Evolutionary conservation across 2,888 invertebrate genomes (phyloP).

Genomic region (Rhimphoctona megacephalus): DNA sequence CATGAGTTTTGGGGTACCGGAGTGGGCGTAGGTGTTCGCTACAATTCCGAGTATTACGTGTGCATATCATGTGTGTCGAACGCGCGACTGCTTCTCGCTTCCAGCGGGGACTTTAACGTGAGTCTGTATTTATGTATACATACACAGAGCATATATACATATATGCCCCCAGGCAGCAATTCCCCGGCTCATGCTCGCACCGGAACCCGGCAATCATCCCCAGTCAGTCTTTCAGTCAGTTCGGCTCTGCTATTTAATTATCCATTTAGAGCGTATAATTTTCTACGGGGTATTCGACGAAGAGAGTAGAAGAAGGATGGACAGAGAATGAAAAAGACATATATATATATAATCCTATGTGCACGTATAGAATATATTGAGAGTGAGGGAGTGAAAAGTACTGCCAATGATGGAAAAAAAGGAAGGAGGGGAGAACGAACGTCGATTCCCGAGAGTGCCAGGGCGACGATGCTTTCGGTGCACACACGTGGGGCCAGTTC

Average conservation of each 20-base stretch:
- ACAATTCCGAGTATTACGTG: conserved; percentile 57
- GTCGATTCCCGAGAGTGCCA: conserved; percentile 66
- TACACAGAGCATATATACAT: conserved; percentile 4
- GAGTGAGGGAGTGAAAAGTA: conserved; percentile 26
- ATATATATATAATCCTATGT: neutral
- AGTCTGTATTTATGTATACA: neutral
- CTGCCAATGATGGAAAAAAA: conserved; percentile 43
- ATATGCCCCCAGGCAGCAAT: conserved; percentile 81
- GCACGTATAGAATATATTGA: neutral
- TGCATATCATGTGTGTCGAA: conserved; percentile 59
- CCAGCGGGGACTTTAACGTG: conserved; percentile 60
- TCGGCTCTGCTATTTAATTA: conserved; percentile 85
- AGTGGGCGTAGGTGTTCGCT: conserved; percentile 58
- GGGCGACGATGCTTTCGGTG: conserved; percentile 61
- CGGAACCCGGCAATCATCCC: conserved; percentile 85
- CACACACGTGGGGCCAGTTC: conserved; percentile 63
- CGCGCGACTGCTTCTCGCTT: conserved; percentile 54
- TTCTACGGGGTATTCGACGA: conserved; percentile 76
- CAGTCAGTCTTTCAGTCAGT: conserved; percentile 85
- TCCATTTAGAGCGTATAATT: conserved; percentile 85
- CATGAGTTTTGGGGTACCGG: conserved; percentile 61
- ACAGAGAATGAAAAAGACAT: conserved; percentile 47
- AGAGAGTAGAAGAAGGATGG: conserved; percentile 47
- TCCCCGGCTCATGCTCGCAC: conserved; percentile 83
- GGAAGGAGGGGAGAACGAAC: conserved; percentile 41